Conservation (phyloP, 2,888 invertebrate species). For the Rosalia funebris region DNA sequence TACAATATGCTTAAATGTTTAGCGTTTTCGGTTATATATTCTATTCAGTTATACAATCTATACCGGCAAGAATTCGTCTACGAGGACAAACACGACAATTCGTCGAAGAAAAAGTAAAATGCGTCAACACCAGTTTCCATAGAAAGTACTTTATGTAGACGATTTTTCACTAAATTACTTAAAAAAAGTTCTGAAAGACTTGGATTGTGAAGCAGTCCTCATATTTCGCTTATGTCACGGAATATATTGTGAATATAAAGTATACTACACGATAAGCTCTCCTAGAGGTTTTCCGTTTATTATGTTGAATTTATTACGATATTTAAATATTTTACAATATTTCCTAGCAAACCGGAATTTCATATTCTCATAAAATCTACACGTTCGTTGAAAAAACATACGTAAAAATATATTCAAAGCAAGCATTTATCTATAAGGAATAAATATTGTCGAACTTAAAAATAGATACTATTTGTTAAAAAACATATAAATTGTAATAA, state of each 20-base stretch:
- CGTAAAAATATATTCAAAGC: too few species aligned
- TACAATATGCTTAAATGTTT: too few species aligned
- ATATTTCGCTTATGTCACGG: constrained; percentile 19
- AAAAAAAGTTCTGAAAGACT: constrained; percentile 7
- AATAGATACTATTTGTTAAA: too few species aligned
- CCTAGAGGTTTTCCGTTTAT: constrained; percentile 8
- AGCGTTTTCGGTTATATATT: constrained; percentile 31
- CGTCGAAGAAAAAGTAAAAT: constrained; percentile 25
- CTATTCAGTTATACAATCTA: constrained; percentile 30
- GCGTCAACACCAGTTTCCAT: constrained; percentile 15
- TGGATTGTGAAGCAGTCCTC: constrained; percentile 13
- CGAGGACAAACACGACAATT: constrained; percentile 27
- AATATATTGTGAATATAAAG: constrained; percentile 21
- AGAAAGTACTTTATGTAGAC: constrained; percentile 13
- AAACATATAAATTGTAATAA: too few species aligned
- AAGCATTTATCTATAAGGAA: too few species aligned
- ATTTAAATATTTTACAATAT: too few species aligned
- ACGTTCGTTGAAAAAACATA: too few species aligned
- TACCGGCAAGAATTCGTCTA: constrained; percentile 17
- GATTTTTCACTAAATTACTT: constrained; percentile 16
- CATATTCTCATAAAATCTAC: too few species aligned
- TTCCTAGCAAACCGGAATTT: too few species aligned
- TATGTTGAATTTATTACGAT: too few species aligned
- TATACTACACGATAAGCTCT: constrained; percentile 15
- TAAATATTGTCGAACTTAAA: too few species aligned